Conservation (phyloP, 2,113 vertebrate genomes). For the Dicentrarchus labrax region DNA sequence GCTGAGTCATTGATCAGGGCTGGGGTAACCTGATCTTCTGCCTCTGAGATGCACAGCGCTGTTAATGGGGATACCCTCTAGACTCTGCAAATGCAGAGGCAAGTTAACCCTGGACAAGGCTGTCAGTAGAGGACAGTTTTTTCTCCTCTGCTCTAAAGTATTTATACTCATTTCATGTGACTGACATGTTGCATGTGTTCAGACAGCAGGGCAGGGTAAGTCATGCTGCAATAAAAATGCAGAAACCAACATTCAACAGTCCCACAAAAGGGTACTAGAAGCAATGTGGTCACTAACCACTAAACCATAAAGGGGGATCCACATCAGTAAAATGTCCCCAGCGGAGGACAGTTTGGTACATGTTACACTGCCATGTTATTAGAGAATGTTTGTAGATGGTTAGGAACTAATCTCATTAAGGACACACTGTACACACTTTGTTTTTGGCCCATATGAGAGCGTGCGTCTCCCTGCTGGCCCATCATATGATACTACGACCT, state of each 20-base stretch:
- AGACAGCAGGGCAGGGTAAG: not conserved
- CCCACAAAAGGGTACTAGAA: not conserved
- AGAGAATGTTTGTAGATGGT: constrained; percentile 28
- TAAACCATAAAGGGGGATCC: not conserved
- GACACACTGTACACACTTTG: constrained; percentile 33
- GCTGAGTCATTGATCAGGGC: constrained; percentile 64
- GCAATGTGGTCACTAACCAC: not conserved
- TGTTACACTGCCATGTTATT: constrained; percentile 28
- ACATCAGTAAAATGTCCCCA: constrained; percentile 7
- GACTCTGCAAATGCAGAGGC: constrained; percentile 3
- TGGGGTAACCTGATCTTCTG: constrained; percentile 46
- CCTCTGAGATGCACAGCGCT: constrained; percentile 18
- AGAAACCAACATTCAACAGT: not conserved
- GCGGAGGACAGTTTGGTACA: not conserved
- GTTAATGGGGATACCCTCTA: constrained; percentile 45
- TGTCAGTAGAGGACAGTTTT: not conserved
- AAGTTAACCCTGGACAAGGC: constrained; percentile 11
- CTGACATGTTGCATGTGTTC: not conserved
- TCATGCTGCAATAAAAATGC: not conserved
- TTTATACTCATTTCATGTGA: not conserved
- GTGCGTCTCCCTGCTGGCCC: constrained; percentile 48
- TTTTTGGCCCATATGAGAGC: constrained; percentile 22
- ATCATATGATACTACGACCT: constrained; percentile 67
- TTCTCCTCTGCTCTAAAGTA: not conserved
- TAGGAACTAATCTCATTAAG: constrained; percentile 47